Conservation (phyloP, 2,888 invertebrate genomes). For the Branchinecta sandiegonensis region DNA sequence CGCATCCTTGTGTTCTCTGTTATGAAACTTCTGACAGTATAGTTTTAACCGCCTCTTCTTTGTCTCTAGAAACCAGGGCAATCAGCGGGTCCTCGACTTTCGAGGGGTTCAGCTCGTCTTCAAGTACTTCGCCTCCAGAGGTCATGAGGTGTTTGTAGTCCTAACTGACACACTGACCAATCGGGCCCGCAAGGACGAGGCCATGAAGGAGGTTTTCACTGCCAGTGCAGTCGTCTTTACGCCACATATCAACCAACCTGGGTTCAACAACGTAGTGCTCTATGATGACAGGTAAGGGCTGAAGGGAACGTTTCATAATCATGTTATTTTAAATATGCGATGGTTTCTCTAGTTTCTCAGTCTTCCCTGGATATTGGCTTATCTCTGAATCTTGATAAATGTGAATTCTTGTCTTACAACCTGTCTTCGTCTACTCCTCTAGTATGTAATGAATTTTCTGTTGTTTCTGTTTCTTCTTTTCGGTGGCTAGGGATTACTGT, state of each 20-base stretch:
- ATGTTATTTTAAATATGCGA: too few relatives aligned
- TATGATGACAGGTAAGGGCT: neutral
- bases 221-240: conserved; percentile 5
- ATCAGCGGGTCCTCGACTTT: neutral
- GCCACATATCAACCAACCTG: neutral
- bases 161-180: neutral
- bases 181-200: neutral
- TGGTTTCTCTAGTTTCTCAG: too few relatives aligned
- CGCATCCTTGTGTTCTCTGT: too few relatives aligned
- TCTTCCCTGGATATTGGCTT: too few relatives aligned
- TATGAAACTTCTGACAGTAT: too few relatives aligned
- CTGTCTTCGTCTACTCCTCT: too few relatives aligned
- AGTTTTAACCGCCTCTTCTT: neutral
- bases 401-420: too few relatives aligned
- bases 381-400: too few relatives aligned
- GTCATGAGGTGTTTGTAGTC: neutral
- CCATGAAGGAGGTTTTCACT: conserved; percentile 8
- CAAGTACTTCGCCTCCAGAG: neutral
- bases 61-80: neutral
- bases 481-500: too few relatives aligned
- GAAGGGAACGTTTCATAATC: too few relatives aligned
- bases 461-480: too few relatives aligned
- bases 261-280: conserved; percentile 8
- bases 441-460: too few relatives aligned
- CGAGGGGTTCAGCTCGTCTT: neutral